A percentile compares a stretch with the other conserved stretches of the same genome.
These are phyloP conservation scores for Picus viridis DNA, from an alignment of 2,797 vertebrate species.

Conservation along the genomic window DNA sequence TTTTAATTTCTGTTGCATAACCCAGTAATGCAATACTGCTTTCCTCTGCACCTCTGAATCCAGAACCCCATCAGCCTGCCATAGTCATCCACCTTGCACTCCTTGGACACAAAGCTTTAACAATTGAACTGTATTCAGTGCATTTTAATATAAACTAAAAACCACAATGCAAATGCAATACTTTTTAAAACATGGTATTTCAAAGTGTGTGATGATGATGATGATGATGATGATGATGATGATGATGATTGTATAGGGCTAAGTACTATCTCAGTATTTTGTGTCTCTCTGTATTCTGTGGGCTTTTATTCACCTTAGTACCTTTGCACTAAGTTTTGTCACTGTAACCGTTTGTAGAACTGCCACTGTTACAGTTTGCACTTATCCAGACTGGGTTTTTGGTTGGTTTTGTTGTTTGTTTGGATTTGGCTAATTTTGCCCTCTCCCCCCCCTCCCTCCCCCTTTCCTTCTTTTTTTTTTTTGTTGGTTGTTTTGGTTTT, in stretches of 20 bases:
- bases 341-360: slow-evolving; percentile 73
- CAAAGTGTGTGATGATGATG: slow-evolving; percentile 62
- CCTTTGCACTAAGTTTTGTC: slow-evolving; percentile 74
- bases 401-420: slow-evolving; percentile 18
- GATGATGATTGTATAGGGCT: slow-evolving; percentile 68
- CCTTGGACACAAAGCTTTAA: slow-evolving; percentile 80
- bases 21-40: slow-evolving; percentile 70
- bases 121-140: slow-evolving; percentile 72
- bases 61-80: slow-evolving; percentile 41
- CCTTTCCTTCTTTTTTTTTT: background rate
- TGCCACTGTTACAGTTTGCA: slow-evolving; percentile 65
- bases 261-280: slow-evolving; percentile 70
- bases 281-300: slow-evolving; percentile 74
- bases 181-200: slow-evolving; percentile 74
- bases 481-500: background rate
- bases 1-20: slow-evolving; percentile 69
- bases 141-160: slow-evolving; percentile 76
- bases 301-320: slow-evolving; percentile 63
- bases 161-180: slow-evolving; percentile 78
- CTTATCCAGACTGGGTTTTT: slow-evolving; percentile 24
- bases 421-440: background rate
- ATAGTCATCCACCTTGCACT: slow-evolving; percentile 73
- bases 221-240: slow-evolving; percentile 6
- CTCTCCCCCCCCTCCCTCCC: too few species aligned
- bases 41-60: slow-evolving; percentile 64